phyloP scores from a whole-genome alignment of 2,113 vertebrate genomes.

The Procavia capensis region DNA sequence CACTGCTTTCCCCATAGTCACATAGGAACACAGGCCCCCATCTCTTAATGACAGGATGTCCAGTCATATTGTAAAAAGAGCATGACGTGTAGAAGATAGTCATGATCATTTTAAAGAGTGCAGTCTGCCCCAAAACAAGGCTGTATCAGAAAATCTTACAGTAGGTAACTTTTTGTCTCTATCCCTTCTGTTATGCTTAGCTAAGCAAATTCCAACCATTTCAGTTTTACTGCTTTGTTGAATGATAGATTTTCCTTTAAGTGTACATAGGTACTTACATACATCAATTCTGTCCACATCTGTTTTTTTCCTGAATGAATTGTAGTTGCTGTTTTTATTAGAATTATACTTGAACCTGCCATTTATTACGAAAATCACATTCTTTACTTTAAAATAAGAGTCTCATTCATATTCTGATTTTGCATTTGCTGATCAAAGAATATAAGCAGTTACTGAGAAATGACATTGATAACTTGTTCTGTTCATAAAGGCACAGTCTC shows the following conservation, averaged over 20 bases:
- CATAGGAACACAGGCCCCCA: background rate
- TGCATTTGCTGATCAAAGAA: background rate
- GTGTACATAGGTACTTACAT: background rate
- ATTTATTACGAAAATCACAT: constrained; percentile 21
- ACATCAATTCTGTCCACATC: background rate
- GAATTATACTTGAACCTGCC: background rate
- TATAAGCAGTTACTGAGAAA: background rate
- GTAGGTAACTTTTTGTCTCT: background rate
- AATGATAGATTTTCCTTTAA: background rate
- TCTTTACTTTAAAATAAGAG: background rate
- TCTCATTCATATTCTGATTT: background rate
- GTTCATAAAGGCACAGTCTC: background rate
- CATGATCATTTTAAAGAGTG: background rate
- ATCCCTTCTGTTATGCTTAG: background rate
- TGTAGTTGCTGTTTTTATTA: background rate
- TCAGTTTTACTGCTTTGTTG: background rate
- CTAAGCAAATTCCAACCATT: background rate
- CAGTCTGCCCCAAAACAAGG: background rate
- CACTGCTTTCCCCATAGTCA: background rate
- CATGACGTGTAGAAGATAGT: background rate
- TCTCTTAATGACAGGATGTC: background rate
- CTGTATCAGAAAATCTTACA: background rate
- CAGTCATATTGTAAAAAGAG: background rate
- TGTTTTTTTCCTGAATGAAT: constrained; percentile 2
- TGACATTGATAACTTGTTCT: background rate